Evolutionary conservation across 1,140 invertebrate species (phyloP), one percentile per base, ranked within the genome.

Genomic region (Mesaphorura yosii): DNA sequence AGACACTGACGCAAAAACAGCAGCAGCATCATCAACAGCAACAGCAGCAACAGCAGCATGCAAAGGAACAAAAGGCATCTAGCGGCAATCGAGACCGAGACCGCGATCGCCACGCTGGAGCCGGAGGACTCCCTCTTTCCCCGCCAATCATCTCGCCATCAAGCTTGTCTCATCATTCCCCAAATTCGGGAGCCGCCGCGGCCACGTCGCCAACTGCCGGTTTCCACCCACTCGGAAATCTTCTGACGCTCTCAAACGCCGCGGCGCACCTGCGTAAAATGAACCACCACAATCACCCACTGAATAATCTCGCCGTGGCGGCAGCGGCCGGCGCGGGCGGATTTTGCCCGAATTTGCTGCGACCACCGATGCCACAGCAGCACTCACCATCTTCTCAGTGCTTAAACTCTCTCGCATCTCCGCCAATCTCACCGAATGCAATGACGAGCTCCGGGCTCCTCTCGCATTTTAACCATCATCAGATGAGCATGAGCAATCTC

Each of bases 1-100:
- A 68, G 26, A 64, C 42, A 14, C 46, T 68, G 25, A 63, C 63
- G 12, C 65, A 65, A 31, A 57, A 59, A 22, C 63, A 65, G 20
- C 53, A 58, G 22, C 54, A 55, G 28, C 46, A 49, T 19, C 55
- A 55, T 22, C 57, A 57, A 29, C 40, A 62, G 26, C 53, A 50
- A 28, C 44, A 52, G 48, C 55, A 41, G 5, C 42, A 39, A 51
- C 53, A 57, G n/a, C n/a, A 34, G 40, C 14, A 50, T 14, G 25
- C 7, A 26, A 25, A 59, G 41, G 20, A 7, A 19, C 25, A 42
- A 51, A 38, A 26, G 47, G 10, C 55, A 51, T 7, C 54, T 50
- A 28, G 5, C 22, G 7, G 45, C 42, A 45, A 14, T 28, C 34
- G 5, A 25, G 15, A n/a, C 23, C 10, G 28, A 19, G 14, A 27